These are phyloP conservation scores for Scalopus aquaticus DNA, from an alignment of 2,113 vertebrate genomes.

Conservation along the genomic window DNA sequence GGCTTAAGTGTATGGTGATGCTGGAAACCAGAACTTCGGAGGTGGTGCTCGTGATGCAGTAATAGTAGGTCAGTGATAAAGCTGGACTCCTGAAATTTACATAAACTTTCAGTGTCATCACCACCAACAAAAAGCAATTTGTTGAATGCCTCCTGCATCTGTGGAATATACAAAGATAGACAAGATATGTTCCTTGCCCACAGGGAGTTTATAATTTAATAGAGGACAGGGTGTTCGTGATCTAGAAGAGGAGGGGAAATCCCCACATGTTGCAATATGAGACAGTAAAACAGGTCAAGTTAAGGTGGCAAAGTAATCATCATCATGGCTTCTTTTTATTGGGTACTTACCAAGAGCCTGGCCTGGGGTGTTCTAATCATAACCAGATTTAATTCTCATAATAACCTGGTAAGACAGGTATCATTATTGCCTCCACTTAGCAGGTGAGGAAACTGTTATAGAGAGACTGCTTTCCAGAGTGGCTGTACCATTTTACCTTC, in stretches of 20 bases:
- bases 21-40: no score
- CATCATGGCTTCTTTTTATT: background rate
- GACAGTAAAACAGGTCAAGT: background rate
- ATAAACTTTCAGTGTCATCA: no score
- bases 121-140: no score
- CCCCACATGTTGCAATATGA: background rate
- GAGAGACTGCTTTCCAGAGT: background rate
- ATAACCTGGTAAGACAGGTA: background rate
- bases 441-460: background rate
- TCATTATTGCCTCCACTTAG: background rate
- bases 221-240: background rate
- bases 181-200: background rate
- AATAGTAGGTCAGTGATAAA: no score
- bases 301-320: background rate
- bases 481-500: no score
- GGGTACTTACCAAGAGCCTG: background rate
- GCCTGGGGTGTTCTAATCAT: background rate
- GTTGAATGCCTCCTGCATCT: background rate
- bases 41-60: no score
- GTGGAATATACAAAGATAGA: background rate
- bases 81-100: no score
- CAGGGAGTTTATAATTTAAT: background rate
- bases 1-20: no score
- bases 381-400: background rate
- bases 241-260: background rate